These are phyloP conservation scores for Abramis brama DNA, from an alignment of 2,113 vertebrate genomes.

Conservation along the genomic window DNA sequence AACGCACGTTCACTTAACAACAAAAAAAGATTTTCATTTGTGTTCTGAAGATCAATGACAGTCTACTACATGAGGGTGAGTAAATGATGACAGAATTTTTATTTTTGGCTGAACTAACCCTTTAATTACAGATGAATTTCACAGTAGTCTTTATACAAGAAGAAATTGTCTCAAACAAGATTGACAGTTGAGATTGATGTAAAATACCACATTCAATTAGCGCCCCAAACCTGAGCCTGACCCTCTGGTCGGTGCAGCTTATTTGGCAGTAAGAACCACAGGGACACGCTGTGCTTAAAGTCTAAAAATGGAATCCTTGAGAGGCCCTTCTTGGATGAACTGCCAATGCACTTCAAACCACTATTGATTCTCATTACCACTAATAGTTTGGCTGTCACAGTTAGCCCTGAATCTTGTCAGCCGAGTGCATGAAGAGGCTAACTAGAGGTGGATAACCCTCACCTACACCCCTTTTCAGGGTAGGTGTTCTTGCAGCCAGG, in stretches of 20 bases:
- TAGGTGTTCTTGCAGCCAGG: background rate
- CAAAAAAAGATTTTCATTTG: too few species aligned
- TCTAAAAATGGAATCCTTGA: conserved; percentile 41
- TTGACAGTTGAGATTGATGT: conserved; percentile 12
- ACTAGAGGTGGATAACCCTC: conserved; percentile 6
- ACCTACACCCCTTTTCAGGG: background rate
- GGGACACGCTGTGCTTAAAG: conserved; percentile 29
- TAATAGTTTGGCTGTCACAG: conserved; percentile 34
- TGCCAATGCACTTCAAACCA: conserved; percentile 43
- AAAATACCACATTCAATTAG: conserved; percentile 32
- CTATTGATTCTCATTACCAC: conserved; percentile 50
- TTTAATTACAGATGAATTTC: background rate
- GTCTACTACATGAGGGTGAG: background rate
- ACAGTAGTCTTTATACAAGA: background rate
- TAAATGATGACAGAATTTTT: background rate
- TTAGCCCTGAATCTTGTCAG: conserved; percentile 22
- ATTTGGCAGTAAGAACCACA: conserved; percentile 18
- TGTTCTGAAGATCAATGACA: too few species aligned
- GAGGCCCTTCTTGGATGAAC: conserved; percentile 29
- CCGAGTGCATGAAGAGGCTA: background rate
- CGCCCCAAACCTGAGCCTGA: background rate
- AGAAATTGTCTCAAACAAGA: background rate
- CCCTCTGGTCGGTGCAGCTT: conserved; percentile 27
- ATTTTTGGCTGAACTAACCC: background rate
- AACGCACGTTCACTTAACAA: too few species aligned